Percentiles rank a stretch among this genome's conserved stretches.
Conservation (phyloP, 2,888 invertebrate genomes). For the Aradus depressus region DNA sequence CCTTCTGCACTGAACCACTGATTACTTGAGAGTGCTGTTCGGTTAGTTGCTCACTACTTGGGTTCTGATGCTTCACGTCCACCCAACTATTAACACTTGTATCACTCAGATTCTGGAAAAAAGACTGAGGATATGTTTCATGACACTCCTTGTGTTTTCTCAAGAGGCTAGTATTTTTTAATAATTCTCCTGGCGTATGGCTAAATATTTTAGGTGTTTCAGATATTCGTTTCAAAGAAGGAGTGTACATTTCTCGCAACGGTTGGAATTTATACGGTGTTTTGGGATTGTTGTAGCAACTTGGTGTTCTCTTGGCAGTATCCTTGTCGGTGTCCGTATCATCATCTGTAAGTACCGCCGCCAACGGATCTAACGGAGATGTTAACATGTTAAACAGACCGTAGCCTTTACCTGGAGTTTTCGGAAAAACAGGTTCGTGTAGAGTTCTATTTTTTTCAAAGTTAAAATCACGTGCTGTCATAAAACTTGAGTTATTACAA, state of each 20-base stretch:
- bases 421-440: constrained; percentile 15
- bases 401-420: constrained; percentile 23
- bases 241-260: constrained; percentile 5
- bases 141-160: too few relatives aligned
- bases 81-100: too few relatives aligned
- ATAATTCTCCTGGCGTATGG: too few relatives aligned
- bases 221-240: not conserved
- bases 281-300: not conserved
- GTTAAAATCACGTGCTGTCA: constrained; percentile 22
- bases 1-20: too few relatives aligned
- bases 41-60: too few relatives aligned
- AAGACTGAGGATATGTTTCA: too few relatives aligned
- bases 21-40: too few relatives aligned
- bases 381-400: constrained; percentile 12
- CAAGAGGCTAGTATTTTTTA: too few relatives aligned
- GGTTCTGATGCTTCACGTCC: too few relatives aligned
- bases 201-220: not conserved
- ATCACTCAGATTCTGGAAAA: too few relatives aligned
- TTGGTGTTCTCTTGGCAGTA: not conserved
- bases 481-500: constrained; percentile 21
- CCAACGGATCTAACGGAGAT: constrained; percentile 20
- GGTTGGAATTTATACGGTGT: constrained; percentile 8
- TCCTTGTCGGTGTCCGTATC: constrained; percentile 8
- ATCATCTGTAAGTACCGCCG: constrained; percentile 6
- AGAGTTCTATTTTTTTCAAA: constrained; percentile 11